Evolutionary conservation across 2,888 invertebrate genomes (phyloP), one percentile per base, ranked within the genome.

Genomic region (Hemithea aestivaria): DNA sequence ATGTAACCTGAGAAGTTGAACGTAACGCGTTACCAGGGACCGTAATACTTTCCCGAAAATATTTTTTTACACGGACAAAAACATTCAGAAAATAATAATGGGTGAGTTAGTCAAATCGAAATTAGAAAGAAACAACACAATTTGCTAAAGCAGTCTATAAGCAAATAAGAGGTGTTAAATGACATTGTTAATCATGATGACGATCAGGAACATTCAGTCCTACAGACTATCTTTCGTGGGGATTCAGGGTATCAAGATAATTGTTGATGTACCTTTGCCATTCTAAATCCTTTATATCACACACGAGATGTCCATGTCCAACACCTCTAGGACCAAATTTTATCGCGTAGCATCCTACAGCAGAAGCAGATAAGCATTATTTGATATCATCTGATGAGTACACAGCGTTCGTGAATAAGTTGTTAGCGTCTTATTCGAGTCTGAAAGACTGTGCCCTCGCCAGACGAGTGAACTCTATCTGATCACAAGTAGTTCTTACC

Each of bases 271-370:
- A 92, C 92, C 92, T 92, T 88, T 92, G 91, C 90, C 91, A 90
- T 75, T 92, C 91, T 70, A 80, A 71, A 87, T 94, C 94, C 89
- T 88, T 92, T 87, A 94, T 91, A 89, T 94, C 94, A 88, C 92
- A 93, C 91, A 93, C 93, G 77, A 94, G 91, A 73, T 94, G 95
- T 66, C 96, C 94, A 87, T 95, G 96, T 73, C 96, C 97, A 88
- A 96, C 93, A 76, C 96, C 96, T 88, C 96, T 93, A 65, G 96
- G 96, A 65, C 97, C 97, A 90, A 93, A 97, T 89, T 93, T 95
- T 89, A 96, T 94, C 77, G 96, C 96, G 91, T 98, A 97, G 91
- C 97, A 98, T 89, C 95, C 95, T 95, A 83, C 73, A 80, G 81
- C 80, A 79, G 74, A 82, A 81, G 81, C 80, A 82, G 74, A 76